Evolutionary conservation across 2,797 vertebrate genomes (phyloP), one percentile per base, ranked within the genome.

Genomic region (Naso thynnoides): DNA sequence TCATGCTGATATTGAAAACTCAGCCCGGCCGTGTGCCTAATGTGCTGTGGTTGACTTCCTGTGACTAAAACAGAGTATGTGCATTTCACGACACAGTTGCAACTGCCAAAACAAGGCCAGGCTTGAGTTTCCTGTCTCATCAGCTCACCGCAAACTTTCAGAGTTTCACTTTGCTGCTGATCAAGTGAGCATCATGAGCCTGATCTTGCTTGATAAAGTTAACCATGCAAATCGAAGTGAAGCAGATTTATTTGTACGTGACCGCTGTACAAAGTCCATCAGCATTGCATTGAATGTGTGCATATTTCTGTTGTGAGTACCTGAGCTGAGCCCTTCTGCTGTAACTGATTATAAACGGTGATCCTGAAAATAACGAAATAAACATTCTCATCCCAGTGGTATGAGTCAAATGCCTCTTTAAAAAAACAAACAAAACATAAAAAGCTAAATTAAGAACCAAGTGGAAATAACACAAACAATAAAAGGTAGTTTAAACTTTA

Each of bases 81-180:
- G 64, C 55, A 24, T 69, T 69, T 49, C 78, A 79, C 67, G 47
- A 61, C 61, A 82, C 47, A 13, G 70, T 83, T 91, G 85, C 84
- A 91, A 91, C 91, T 88, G 88, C 86, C 82, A 91, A 80, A 91
- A 91, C 86, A 89, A 86, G 70, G 59, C 71, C 31, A 3, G 67
- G 76, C 71, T 71, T 84, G 70, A 70, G 58, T 86, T 90, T 92
- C 87, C 87, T 88, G 83, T 82, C 67, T 82, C 52, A n/a, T 80
- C 73, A 70, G 42, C 69, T 21, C 31, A 81, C 83, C 69, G 42
- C 82, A 89, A 70, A 76, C 67, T 59, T 66, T 85, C 62, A 82
- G 6, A 79, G 73, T 86, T 83, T 83, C 84, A 41, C 24, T 78
- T 70, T 18, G 50, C 70, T 41, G 56, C 33, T n/a, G 24, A 63